Percentiles rank a stretch among this genome's conserved stretches.
These are phyloP conservation scores for Erynnis tages DNA, from an alignment of 2,888 invertebrate genomes.

Conservation along the genomic window DNA sequence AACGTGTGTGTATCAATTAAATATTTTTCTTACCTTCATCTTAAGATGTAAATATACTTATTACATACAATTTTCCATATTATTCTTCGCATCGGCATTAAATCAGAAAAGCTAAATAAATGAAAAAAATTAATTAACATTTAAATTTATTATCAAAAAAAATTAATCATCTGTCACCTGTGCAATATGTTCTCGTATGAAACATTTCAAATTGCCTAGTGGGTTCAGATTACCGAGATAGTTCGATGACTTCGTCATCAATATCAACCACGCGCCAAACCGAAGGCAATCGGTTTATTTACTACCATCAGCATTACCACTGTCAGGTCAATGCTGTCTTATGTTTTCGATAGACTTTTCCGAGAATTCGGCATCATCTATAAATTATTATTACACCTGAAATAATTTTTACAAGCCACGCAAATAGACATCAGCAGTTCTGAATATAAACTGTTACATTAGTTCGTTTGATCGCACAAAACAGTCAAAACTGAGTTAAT, in stretches of 20 bases:
- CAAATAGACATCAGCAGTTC: conserved; percentile 8
- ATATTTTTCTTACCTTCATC: too few relatives aligned
- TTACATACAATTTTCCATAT: too few relatives aligned
- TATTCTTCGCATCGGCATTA: too few relatives aligned
- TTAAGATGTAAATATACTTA: too few relatives aligned
- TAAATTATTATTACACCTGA: conserved; percentile 27
- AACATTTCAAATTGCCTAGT: conserved; percentile 35
- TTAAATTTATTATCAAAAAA: too few relatives aligned
- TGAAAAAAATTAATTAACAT: too few relatives aligned
- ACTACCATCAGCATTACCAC: conserved; percentile 47
- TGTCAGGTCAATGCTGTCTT: conserved; percentile 44
- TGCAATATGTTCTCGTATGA: conserved; percentile 22
- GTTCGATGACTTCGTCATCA: conserved; percentile 52
- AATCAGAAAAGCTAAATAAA: too few relatives aligned
- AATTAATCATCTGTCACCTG: conserved; percentile 19
- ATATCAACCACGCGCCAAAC: conserved; percentile 43
- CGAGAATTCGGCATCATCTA: conserved; percentile 52
- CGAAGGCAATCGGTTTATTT: conserved; percentile 40
- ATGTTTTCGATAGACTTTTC: conserved; percentile 53
- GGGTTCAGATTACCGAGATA: conserved; percentile 45
- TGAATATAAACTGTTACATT: background rate
- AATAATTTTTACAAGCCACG: conserved; percentile 1
- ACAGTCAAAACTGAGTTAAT: conserved; percentile 8
- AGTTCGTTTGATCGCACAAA: background rate
- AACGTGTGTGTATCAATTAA: too few relatives aligned